phyloP scores from a whole-genome alignment of 2,888 invertebrate genomes.

The Drosophila subquinaria region DNA sequence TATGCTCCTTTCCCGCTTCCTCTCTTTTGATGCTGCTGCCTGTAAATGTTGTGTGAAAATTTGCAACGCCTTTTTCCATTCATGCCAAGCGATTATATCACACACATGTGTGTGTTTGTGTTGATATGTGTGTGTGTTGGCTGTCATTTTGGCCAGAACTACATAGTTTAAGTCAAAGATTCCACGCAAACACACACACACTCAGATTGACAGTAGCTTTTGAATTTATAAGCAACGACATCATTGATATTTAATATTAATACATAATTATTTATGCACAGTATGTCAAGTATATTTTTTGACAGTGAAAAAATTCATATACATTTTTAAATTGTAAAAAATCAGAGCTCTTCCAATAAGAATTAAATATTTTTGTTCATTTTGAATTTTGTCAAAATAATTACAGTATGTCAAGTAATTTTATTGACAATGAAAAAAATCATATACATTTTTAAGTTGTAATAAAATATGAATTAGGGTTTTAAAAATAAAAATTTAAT shows the following conservation, averaged over 20 bases:
- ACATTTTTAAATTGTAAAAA: not conserved
- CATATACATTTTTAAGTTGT: too few species aligned
- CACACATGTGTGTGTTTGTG: slow-evolving; percentile 61
- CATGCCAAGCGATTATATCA: slow-evolving; percentile 75
- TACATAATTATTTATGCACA: slow-evolving; percentile 23
- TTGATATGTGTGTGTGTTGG: slow-evolving; percentile 74
- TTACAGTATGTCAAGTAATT: too few species aligned
- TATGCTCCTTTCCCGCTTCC: not conserved
- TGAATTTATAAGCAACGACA: slow-evolving; percentile 35
- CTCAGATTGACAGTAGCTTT: slow-evolving; percentile 20
- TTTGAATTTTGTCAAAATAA: too few species aligned
- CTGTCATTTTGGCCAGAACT: slow-evolving; percentile 72
- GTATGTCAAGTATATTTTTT: not conserved
- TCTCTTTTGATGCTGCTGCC: slow-evolving; percentile 21
- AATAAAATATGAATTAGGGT: too few species aligned
- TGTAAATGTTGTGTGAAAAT: slow-evolving; percentile 69
- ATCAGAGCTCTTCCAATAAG: too few species aligned
- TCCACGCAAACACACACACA: slow-evolving; percentile 44
- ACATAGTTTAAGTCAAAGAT: slow-evolving; percentile 40
- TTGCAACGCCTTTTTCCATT: slow-evolving; percentile 74
- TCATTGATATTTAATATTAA: slow-evolving; percentile 58
- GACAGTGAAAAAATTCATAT: not conserved
- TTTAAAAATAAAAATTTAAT: too few species aligned
- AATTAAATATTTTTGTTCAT: too few species aligned
- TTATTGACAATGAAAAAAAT: too few species aligned